phyloP scores from a whole-genome alignment of 2,113 vertebrate genomes.

The Mobula hypostoma region DNA sequence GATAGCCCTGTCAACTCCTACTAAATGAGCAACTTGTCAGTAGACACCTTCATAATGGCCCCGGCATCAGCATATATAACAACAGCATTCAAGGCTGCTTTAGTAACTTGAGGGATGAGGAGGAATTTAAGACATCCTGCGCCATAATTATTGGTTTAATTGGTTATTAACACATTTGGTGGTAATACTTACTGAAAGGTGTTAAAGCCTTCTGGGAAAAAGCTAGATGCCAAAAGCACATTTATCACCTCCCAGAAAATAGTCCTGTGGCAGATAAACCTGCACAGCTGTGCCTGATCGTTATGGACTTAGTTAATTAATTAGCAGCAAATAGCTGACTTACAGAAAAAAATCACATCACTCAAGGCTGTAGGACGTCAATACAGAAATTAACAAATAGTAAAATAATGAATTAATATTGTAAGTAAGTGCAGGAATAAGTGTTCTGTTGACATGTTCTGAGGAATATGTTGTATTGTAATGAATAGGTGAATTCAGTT shows the following conservation, averaged over 20 bases:
- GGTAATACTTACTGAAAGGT: conserved; percentile 23
- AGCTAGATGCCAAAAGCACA: neutral
- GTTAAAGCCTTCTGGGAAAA: neutral
- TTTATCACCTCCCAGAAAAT: neutral
- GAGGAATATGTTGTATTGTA: neutral
- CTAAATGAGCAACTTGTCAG: neutral
- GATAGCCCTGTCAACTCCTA: neutral
- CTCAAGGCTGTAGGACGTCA: neutral
- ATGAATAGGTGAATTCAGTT: neutral
- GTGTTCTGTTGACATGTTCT: neutral
- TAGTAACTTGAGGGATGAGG: neutral
- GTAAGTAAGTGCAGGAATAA: neutral
- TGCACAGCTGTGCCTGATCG: neutral
- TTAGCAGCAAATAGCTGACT: neutral
- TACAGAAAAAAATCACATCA: neutral
- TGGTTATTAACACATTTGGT: conserved; percentile 28
- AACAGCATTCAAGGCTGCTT: neutral
- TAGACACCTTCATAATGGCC: neutral
- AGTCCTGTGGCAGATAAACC: neutral
- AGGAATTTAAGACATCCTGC: neutral
- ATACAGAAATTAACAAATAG: neutral
- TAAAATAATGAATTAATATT: neutral
- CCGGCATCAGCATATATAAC: neutral
- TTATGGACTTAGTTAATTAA: conserved; percentile 8
- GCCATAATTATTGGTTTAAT: neutral